Base-by-base conservation (phyloP, 2,797 vertebrate species). In the Fratercula arctica region DNA sequence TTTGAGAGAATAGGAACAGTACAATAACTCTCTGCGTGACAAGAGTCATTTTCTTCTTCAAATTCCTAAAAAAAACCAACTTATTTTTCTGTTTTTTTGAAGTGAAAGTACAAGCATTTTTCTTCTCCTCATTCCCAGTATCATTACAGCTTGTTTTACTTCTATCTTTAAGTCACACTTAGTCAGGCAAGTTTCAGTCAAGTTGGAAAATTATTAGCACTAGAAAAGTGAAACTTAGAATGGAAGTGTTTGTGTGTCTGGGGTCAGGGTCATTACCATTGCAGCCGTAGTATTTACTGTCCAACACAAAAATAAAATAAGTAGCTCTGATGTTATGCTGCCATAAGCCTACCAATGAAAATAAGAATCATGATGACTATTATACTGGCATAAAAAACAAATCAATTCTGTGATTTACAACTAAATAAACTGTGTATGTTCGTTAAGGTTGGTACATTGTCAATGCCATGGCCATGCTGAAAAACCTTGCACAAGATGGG, bases 361-460 rank as follows among this genome's bases (percentile, higher is more conserved):
- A 43, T 17, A 85, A 60, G 20, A 85, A 70, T 46, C 2, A 16
- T 7, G 14, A 56, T 11, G 37, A 21, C 41, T 69, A 33, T 41
- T 45, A 53, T 0, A 39, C 25, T 23, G 25, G 24, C 11, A 66
- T 24, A 72, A 86, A 81, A 91, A 4, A 3, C 11, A 63, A 50
- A 75, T n/a, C 17, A 75, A 4, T 61, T 48, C 46, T 43, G 15
- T 10, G 31, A 54, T 45, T 78, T 45, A 41, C 4, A 5, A 66
- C 25, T 59, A 75, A 51, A 54, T 28, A 80, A 84, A 61, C 10
- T 31, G 16, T 13, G 15, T 70, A 61, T 16, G 23, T n/a, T 25
- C 2, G 1, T 26, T 53, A 53, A 68, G 21, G 21, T 3, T 51
- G 21, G 29, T 41, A 81, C 0, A 0, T 25, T 77, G 33, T 1